Base-by-base conservation (phyloP, 1,140 invertebrate genomes). In the Zaprionus inermis region DNA sequence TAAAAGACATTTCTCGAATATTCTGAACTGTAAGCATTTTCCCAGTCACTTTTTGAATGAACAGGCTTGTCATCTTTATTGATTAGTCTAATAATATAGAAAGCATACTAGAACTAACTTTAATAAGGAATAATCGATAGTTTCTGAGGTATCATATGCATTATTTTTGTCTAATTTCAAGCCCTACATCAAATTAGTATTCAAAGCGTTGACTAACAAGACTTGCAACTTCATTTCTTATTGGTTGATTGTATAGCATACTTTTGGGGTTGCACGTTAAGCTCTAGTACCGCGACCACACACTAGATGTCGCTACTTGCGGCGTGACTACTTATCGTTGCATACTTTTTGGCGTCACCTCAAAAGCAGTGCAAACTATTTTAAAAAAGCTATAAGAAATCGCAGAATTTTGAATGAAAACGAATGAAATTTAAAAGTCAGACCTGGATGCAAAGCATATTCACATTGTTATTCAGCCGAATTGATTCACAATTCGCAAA, bases 401-500 rank as follows among this genome's bases (percentile, higher is more conserved):
- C 11, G 1, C 10, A 12, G 1, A 51, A 51, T 1, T 38, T 51
- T 16, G 36, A 36, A 54, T 14, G 10, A 1, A 46, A 63, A 63
- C 24, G 44, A 18, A 49, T 9, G 3, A 18, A 54, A 54, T 54
- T 28, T 30, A 10, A n/a, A 22, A 1, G 3, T 9, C 1, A 16
- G 14, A 4, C n/a, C 1, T 16, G 38, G 16, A 18, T 44, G n/a
- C n/a, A 44, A 44, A 30, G 12, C 51, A 10, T 14, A 54, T 54
- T 54, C 38, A 24, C n/a, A 28, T 49, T 20, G 24, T 24, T 20
- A 20, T 49, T 49, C 18, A 20, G 3, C 11, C 46, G 44, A 54
- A 51, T 38, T 54, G 18, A 54, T 68, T 59, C 46, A 49, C 44
- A 57, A 55, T 54, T 32, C 34, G 12, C 58, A 38, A 32, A 32